phyloP scores from a whole-genome alignment of 2,113 vertebrate genomes.

The Clarias batrachus region DNA sequence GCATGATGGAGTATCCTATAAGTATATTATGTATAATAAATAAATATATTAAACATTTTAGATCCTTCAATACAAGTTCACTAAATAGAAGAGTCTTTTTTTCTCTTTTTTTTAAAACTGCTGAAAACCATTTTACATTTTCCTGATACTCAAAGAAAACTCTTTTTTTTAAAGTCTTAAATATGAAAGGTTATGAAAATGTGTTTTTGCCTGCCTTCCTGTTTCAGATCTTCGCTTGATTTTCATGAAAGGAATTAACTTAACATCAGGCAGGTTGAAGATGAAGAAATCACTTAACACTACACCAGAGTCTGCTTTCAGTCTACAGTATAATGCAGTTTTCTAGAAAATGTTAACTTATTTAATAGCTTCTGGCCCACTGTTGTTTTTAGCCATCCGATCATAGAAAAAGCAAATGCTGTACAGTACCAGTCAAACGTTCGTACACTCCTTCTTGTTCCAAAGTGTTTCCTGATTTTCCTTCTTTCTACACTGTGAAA shows the following conservation, averaged over 20 bases:
- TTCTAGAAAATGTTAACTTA: background rate
- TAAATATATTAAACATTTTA: too few relatives aligned
- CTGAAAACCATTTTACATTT: conserved; percentile 21
- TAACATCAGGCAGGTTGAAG: conserved; percentile 67
- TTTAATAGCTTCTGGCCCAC: background rate
- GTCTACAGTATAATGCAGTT: background rate
- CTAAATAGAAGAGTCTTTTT: background rate
- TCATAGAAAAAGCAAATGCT: background rate
- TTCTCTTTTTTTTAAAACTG: background rate
- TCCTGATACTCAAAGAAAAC: background rate
- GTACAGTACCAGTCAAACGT: too few relatives aligned
- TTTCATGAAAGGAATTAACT: conserved; percentile 65
- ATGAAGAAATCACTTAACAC: background rate
- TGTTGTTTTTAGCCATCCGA: conserved; percentile 32
- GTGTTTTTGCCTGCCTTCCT: conserved; percentile 38
- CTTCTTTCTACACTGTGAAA: too few relatives aligned
- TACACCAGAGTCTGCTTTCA: background rate
- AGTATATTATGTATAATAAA: too few relatives aligned
- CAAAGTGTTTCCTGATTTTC: too few relatives aligned
- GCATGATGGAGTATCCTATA: too few relatives aligned
- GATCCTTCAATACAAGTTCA: background rate
- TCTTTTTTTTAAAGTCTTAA: conserved; percentile 35
- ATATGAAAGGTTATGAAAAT: conserved; percentile 58
- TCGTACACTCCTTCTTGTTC: too few relatives aligned
- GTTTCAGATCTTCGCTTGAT: conserved; percentile 57